Percentiles rank a stretch among this genome's conserved stretches.
Conservation (phyloP, 2,888 invertebrate genomes). For the Tupiocoris notatus region DNA sequence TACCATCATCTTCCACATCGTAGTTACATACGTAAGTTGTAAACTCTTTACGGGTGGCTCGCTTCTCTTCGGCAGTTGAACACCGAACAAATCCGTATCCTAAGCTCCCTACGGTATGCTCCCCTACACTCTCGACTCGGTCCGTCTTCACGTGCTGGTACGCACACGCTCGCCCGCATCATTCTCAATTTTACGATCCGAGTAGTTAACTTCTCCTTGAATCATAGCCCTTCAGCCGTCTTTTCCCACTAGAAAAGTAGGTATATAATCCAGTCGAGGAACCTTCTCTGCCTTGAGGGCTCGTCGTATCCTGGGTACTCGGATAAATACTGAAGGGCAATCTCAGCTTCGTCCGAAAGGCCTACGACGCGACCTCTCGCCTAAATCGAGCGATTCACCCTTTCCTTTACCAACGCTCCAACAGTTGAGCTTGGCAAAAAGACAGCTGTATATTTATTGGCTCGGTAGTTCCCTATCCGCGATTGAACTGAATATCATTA, state of each 20-base stretch:
- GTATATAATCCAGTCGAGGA: neutral
- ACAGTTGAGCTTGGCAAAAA: too few species aligned
- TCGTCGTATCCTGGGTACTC: neutral
- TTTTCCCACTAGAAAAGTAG: neutral
- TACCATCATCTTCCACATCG: neutral
- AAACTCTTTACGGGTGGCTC: neutral
- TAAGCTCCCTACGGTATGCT: neutral
- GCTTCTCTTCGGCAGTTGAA: neutral
- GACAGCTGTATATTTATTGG: too few species aligned
- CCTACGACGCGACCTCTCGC: too few species aligned
- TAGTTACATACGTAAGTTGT: neutral
- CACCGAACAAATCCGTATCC: neutral
- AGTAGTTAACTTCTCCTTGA: neutral
- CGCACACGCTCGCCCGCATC: neutral
- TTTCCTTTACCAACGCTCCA: too few species aligned
- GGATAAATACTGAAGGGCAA: neutral
- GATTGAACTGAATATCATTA: too few species aligned
- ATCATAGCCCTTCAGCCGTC: neutral
- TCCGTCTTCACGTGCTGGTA: neutral
- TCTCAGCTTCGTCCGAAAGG: too few species aligned
- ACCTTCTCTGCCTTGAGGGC: neutral
- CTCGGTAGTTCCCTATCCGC: too few species aligned
- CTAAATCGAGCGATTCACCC: too few species aligned
- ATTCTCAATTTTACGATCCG: neutral
- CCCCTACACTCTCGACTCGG: neutral